These are phyloP conservation scores for Quiscalus mexicanus DNA, from an alignment of 2,113 vertebrate genomes.

Conservation along the genomic window DNA sequence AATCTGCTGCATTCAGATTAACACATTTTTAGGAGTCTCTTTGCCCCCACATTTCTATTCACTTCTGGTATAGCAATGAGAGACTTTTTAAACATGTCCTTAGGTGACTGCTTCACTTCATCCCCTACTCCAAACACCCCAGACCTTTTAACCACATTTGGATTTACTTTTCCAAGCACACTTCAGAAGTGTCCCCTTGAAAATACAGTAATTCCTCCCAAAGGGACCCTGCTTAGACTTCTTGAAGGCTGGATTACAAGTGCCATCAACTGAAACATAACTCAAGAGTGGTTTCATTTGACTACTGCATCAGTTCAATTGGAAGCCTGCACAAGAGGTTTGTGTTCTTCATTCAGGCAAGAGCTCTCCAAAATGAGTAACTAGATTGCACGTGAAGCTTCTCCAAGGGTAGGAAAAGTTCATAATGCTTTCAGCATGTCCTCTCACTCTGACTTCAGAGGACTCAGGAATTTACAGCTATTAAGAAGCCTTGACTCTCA, in stretches of 20 bases:
- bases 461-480: constrained; percentile 18
- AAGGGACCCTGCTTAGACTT: constrained; percentile 70
- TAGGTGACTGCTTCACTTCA: constrained; percentile 71
- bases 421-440: constrained; percentile 34
- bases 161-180: constrained; percentile 57
- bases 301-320: constrained; percentile 56
- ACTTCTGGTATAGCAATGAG: constrained; percentile 66
- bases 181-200: constrained; percentile 68
- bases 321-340: constrained; percentile 62
- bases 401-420: constrained; percentile 69
- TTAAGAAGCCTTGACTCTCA: constrained; percentile 59
- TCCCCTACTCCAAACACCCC: constrained; percentile 64
- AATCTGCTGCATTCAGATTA: constrained; percentile 70
- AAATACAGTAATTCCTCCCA: constrained; percentile 64
- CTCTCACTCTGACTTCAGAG: constrained; percentile 62
- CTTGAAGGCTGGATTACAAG: constrained; percentile 68
- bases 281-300: constrained; percentile 66
- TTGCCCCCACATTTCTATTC: constrained; percentile 67
- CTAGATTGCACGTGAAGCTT: constrained; percentile 75
- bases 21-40: constrained; percentile 72
- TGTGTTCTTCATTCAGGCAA: constrained; percentile 71
- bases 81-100: constrained; percentile 58
- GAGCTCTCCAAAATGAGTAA: constrained; percentile 72
- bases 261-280: constrained; percentile 69
- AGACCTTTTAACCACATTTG: constrained; percentile 43